Conservation (phyloP, 2,888 invertebrate species). For the Agrilus biguttatus region DNA sequence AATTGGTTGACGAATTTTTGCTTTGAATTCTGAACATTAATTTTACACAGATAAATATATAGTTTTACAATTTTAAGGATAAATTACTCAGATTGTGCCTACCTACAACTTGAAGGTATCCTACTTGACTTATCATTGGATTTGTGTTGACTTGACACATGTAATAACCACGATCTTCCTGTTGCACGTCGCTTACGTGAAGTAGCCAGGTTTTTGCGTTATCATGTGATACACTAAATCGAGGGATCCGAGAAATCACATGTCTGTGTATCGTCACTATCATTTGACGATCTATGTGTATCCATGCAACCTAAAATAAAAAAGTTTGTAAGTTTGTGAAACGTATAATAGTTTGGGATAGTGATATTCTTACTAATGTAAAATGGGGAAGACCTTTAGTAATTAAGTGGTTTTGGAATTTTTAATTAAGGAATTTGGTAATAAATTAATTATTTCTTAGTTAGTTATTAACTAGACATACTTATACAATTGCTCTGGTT, state of each 20-base stretch:
- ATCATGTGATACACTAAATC: constrained; percentile 82
- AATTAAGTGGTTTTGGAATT: background rate
- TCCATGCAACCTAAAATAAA: constrained; percentile 72
- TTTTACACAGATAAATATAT: no score
- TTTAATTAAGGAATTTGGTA: background rate
- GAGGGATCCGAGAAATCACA: constrained; percentile 79
- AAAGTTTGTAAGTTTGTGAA: background rate
- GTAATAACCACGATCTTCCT: constrained; percentile 81
- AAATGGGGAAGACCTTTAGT: no score
- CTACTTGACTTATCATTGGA: constrained; percentile 91
- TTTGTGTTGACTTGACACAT: constrained; percentile 85
- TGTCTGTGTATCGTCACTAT: constrained; percentile 84
- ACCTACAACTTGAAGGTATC: constrained; percentile 88
- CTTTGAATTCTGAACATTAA: no score
- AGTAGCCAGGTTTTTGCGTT: constrained; percentile 86
- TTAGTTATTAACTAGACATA: no score
- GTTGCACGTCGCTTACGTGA: constrained; percentile 82
- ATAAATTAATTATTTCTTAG: no score
- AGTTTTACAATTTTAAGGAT: no score
- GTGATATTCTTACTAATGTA: no score
- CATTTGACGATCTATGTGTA: constrained; percentile 89
- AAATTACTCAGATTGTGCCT: constrained; percentile 24
- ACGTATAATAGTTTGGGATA: background rate
- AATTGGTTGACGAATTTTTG: no score
- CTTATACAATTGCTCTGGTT: no score